Base-by-base conservation (phyloP, 2,113 vertebrate genomes). In the Tragelaphus strepsiceros region DNA sequence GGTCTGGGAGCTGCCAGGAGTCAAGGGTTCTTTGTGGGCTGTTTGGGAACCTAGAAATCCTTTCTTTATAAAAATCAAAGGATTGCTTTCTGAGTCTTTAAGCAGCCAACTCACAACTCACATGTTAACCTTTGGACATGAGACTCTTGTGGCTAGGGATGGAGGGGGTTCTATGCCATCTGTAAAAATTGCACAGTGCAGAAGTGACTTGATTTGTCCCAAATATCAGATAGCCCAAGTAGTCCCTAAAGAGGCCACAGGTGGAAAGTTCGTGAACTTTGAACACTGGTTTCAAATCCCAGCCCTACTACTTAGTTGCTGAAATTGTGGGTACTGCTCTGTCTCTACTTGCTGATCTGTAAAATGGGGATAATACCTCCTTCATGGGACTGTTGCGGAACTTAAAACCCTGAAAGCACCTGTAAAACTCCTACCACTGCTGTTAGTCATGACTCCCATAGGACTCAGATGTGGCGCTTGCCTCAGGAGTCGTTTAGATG, bases 401-500 rank as follows among this genome's bases (percentile, higher is more conserved):
- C 35, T 21, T 46, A 35, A 82, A 90, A 56, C 22, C 43, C 28
- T 22, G 16, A 64, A 54, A 43, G 43, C 39, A 0, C 53, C 0
- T 6, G 30, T 2, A 22, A 28, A 10, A 26, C 77, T 77, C n/a
- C 62, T 13, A 5, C 28, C 84, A 4, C 58, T 7, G 16, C 89
- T 56, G 0, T 10, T 10, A 5, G 74, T 30, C 39, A 22, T 49
- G 46, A 26, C 35, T 43, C 56, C 59, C 10, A 1, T 2, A 10
- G 35, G 22, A 51, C 43, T 17, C 90, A 30, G 14, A 26, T 0
- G 1, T 28, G 82, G 54, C 0, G 0, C 21, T 19, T 5, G 49
- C 19, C 80, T 49, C 43, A 0, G 51, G 46, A 21, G 15, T 11
- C 67, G 62, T 43, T 51, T 5, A 6, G 21, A 39, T 46, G 53